A percentile compares a stretch with the other conserved stretches of the same genome.
These are phyloP conservation scores for Orchestes rusci DNA, from an alignment of 2,888 invertebrate genomes.

Conservation along the genomic window DNA sequence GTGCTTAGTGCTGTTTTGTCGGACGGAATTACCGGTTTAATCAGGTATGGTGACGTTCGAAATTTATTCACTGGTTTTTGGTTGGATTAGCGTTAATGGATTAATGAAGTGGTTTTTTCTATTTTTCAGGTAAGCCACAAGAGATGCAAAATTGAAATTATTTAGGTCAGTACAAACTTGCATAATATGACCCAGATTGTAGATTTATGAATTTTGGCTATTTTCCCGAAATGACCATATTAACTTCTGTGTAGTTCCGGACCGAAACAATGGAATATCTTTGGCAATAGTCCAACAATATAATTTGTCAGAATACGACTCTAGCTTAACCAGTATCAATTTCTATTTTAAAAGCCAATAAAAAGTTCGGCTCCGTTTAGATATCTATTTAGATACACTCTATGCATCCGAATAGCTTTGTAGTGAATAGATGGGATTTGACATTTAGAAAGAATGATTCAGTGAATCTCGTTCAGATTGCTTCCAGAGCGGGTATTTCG, in stretches of 20 bases:
- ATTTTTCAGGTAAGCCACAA: too few relatives aligned
- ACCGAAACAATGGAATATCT: constrained; percentile 16
- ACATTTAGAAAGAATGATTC: constrained; percentile 13
- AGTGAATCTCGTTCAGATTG: too few relatives aligned
- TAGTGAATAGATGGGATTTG: constrained; percentile 9
- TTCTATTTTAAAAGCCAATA: constrained; percentile 21
- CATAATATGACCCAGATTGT: too few relatives aligned
- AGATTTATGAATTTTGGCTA: too few relatives aligned
- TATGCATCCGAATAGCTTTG: constrained; percentile 13
- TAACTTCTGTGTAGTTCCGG: too few relatives aligned
- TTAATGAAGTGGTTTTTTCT: too few relatives aligned
- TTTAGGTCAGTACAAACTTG: too few relatives aligned
- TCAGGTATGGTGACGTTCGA: constrained; percentile 7
- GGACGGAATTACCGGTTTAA: constrained; percentile 12
- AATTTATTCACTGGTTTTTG: constrained; percentile 1
- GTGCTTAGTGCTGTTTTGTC: constrained; percentile 17
- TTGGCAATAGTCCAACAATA: constrained; percentile 19
- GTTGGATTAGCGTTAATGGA: too few relatives aligned
- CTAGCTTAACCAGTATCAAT: constrained; percentile 15
- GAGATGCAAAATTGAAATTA: too few relatives aligned
- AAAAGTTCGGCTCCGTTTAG: constrained; percentile 18
- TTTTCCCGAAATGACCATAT: too few relatives aligned
- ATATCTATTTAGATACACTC: constrained; percentile 18
- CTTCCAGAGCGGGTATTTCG: too few relatives aligned
- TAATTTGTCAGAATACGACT: constrained; percentile 20